Conservation (phyloP, 1,140 invertebrate species). For the Hesperophylax magnus region DNA sequence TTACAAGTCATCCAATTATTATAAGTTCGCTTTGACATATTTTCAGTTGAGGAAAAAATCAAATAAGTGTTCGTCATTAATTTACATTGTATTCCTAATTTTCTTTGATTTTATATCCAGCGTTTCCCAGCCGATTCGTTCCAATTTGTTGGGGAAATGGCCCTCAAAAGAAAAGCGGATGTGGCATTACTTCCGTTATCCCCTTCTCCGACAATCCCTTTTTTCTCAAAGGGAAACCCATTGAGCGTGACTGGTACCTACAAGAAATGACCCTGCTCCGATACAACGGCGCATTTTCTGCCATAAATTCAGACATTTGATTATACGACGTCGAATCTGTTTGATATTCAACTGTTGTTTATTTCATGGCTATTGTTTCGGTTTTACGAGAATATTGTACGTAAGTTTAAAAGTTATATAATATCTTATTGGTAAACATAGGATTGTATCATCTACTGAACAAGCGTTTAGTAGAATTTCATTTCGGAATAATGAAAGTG, state of each 20-base stretch:
- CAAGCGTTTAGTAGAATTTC: too few relatives aligned
- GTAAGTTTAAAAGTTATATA: too few relatives aligned
- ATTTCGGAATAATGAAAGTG: too few relatives aligned
- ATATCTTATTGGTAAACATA: too few relatives aligned
- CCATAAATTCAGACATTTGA: constrained; percentile 5
- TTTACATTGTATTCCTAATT: too few relatives aligned
- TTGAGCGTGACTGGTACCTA: neutral
- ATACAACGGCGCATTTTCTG: neutral
- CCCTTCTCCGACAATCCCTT: neutral
- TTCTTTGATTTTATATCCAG: neutral
- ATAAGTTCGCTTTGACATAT: too few relatives aligned
- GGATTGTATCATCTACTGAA: too few relatives aligned
- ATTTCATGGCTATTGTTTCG: neutral
- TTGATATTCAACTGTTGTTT: neutral
- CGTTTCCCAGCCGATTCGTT: neutral
- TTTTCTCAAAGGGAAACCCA: neutral
- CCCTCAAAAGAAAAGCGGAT: constrained; percentile 8
- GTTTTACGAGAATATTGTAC: too few relatives aligned
- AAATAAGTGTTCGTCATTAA: too few relatives aligned
- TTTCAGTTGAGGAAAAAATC: too few relatives aligned
- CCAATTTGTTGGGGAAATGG: neutral
- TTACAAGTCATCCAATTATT: too few relatives aligned
- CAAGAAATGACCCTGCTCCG: neutral
- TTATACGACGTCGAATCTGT: neutral
- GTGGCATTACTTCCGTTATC: neutral